phyloP scores from a whole-genome alignment of 92 coral and sea anemone genomes.

The Phymanthus crucifer region DNA sequence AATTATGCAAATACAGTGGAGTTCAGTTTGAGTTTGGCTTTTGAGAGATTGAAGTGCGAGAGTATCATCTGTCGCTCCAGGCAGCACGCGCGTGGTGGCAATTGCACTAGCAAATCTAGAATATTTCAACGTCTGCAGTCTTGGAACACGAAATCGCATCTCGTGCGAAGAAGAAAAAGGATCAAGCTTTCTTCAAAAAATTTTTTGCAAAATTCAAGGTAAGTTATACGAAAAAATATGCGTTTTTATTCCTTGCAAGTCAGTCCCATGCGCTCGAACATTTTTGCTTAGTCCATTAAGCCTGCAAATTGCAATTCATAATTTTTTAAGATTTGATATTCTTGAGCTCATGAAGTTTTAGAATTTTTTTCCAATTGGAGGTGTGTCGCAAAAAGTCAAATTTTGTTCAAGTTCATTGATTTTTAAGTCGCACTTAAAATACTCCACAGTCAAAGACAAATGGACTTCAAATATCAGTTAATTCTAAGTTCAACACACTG shows the following conservation, averaged over 20 bases:
- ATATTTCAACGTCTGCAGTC: not conserved
- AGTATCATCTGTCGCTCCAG: too few relatives aligned
- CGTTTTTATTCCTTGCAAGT: not conserved
- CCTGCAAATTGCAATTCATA: not conserved
- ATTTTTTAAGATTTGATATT: not conserved
- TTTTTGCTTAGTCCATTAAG: not conserved
- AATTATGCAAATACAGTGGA: not conserved
- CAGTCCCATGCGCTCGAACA: not conserved
- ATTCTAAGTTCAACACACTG: not conserved
- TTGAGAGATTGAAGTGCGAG: not conserved
- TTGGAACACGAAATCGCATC: not conserved
- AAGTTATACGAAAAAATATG: not conserved
- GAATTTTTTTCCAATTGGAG: not conserved
- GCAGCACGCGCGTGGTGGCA: not conserved
- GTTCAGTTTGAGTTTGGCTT: slow-evolving; percentile 3
- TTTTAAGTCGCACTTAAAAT: not conserved
- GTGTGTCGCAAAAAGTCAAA: slow-evolving; percentile 2
- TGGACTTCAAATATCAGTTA: not conserved
- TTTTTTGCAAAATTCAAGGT: not conserved
- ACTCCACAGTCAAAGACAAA: not conserved
- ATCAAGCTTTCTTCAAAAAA: not conserved
- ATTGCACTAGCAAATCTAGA: not conserved
- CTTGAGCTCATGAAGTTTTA: not conserved
- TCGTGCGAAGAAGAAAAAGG: not conserved
- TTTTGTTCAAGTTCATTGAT: not conserved